These are phyloP conservation scores for Papilio polyxenes DNA, from an alignment of 1,140 invertebrate species.

Conservation along the genomic window DNA sequence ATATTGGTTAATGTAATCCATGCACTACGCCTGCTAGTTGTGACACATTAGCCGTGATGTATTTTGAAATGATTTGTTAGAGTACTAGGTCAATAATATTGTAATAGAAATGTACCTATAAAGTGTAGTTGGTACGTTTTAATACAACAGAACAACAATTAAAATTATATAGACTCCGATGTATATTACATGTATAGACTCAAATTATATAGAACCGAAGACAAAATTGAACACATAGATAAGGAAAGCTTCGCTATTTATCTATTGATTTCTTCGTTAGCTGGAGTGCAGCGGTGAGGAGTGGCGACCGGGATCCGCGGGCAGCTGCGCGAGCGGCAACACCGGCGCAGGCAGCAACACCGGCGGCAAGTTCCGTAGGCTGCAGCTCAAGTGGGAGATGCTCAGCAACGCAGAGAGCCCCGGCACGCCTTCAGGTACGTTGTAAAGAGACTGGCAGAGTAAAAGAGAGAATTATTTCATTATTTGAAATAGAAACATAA, in stretches of 20 bases:
- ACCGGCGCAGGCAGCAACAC: slow-evolving; percentile 69
- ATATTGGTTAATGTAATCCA: neutral
- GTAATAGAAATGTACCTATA: neutral
- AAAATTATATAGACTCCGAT: neutral
- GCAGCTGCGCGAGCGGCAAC: slow-evolving; percentile 65
- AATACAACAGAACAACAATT: neutral
- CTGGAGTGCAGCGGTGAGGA: slow-evolving; percentile 74
- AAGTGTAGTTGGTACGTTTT: neutral
- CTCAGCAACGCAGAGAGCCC: slow-evolving; percentile 82
- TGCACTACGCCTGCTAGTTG: neutral
- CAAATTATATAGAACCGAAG: no score
- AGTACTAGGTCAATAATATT: neutral
- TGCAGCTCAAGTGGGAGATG: slow-evolving; percentile 94
- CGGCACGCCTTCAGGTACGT: slow-evolving; percentile 67
- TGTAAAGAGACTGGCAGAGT: neutral
- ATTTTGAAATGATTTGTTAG: neutral
- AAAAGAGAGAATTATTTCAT: neutral
- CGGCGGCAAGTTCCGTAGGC: slow-evolving; percentile 84
- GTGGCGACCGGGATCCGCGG: slow-evolving; percentile 69
- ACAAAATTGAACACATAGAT: no score
- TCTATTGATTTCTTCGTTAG: slow-evolving; percentile 43
- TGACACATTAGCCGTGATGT: slow-evolving; percentile 16
- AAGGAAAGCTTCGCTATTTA: neutral
- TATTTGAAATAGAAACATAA: neutral
- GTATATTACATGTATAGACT: no score